phyloP scores from a whole-genome alignment of 2,888 invertebrate species.

The Drepana falcataria region DNA sequence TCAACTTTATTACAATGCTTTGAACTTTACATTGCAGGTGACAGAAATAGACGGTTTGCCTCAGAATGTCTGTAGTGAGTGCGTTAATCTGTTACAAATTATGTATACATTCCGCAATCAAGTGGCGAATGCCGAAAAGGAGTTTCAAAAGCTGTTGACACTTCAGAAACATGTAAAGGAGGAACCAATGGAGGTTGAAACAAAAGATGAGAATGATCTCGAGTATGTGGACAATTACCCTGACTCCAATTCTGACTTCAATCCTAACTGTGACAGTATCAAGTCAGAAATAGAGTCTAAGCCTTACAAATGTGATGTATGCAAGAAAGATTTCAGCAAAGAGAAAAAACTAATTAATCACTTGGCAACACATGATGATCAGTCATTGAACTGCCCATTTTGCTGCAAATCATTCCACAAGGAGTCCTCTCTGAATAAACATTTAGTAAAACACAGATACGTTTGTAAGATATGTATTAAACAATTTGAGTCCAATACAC shows the following conservation, averaged over 20 bases:
- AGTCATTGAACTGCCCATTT: conserved; percentile 32
- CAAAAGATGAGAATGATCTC: conserved; percentile 31
- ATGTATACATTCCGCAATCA: conserved; percentile 62
- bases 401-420: conserved; percentile 49
- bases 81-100: conserved; percentile 67
- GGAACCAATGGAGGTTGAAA: conserved; percentile 28
- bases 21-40: conserved; percentile 37
- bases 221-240: conserved; percentile 5
- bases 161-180: conserved; percentile 23
- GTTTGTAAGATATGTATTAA: conserved; percentile 28
- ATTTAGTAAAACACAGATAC: conserved; percentile 42
- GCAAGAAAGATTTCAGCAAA: conserved; percentile 64
- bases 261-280: conserved; percentile 24
- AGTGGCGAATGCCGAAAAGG: conserved; percentile 45
- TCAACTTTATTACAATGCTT: not conserved
- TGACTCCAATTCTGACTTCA: conserved; percentile 10
- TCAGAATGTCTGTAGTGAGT: conserved; percentile 77
- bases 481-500: conserved; percentile 20
- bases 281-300: conserved; percentile 25
- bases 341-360: conserved; percentile 69
- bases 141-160: conserved; percentile 40
- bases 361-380: conserved; percentile 55
- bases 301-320: conserved; percentile 52
- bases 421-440: conserved; percentile 44
- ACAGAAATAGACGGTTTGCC: conserved; percentile 77